Percentiles rank a stretch among this genome's conserved stretches.
Conservation (phyloP, 2,888 invertebrate genomes). For the Nymphalis polychloros region DNA sequence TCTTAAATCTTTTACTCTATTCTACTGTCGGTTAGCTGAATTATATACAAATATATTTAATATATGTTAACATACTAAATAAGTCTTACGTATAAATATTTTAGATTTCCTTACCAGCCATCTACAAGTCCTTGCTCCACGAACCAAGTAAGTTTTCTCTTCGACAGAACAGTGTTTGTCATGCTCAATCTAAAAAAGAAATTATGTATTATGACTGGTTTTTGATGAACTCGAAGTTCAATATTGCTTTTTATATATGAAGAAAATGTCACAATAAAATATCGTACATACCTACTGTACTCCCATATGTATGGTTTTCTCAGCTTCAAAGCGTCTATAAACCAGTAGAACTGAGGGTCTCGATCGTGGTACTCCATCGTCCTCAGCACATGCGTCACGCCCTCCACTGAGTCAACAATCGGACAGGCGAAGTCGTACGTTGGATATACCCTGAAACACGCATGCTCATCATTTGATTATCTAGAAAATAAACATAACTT, state of each 20-base stretch:
- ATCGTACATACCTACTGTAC: conserved; percentile 84
- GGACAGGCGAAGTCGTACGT: conserved; percentile 99
- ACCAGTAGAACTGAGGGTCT: conserved; percentile 99
- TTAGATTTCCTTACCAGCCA: conserved; percentile 88
- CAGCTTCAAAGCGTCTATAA: conserved; percentile 91
- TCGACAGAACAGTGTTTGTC: conserved; percentile 98
- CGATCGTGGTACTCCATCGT: conserved; percentile 99
- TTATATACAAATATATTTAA: no score
- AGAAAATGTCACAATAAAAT: neutral
- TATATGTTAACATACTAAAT: no score
- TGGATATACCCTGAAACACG: conserved; percentile 92
- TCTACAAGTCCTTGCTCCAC: conserved; percentile 96
- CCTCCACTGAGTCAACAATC: conserved; percentile 98
- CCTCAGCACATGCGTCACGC: conserved; percentile 97
- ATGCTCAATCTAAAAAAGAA: conserved; percentile 89
- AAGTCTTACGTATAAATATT: no score
- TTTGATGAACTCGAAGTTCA: no score
- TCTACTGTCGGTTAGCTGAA: no score
- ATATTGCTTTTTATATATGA: no score
- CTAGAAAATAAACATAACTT: no score
- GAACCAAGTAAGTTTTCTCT: conserved; percentile 98
- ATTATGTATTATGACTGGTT: no score
- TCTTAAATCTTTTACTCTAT: no score
- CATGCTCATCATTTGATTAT: no score
- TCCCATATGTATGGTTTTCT: conserved; percentile 97